Evolutionary conservation across 64 coral and sea anemone genomes (phyloP).

Genomic region (Montipora capricornis): DNA sequence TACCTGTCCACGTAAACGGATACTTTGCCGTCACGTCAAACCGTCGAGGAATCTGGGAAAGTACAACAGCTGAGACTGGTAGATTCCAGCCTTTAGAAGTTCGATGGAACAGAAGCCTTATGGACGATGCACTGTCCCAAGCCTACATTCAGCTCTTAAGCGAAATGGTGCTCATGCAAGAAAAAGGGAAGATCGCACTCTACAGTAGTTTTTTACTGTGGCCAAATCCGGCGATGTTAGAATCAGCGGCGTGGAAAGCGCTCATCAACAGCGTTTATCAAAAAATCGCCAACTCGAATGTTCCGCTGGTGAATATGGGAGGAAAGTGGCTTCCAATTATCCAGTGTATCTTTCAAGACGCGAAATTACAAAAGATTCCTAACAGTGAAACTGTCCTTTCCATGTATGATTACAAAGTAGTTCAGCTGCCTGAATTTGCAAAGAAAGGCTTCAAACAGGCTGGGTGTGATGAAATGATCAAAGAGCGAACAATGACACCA

Average conservation of each 20-base stretch:
- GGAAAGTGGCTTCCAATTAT: conserved; percentile 40
- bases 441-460: conserved; percentile 54
- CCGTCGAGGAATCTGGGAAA: conserved; percentile 86
- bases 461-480: background rate
- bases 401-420: conserved; percentile 51
- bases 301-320: conserved; percentile 51
- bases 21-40: conserved; percentile 94
- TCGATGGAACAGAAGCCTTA: conserved; percentile 79
- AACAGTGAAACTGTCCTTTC: conserved; percentile 45
- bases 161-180: conserved; percentile 53
- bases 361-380: conserved; percentile 36
- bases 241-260: conserved; percentile 61
- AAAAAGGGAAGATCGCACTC: conserved; percentile 2
- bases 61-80: conserved; percentile 40
- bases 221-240: conserved; percentile 43
- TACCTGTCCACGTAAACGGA: conserved; percentile 92
- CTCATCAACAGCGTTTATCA: conserved; percentile 65
- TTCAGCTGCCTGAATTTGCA: conserved; percentile 69
- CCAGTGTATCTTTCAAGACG: conserved; percentile 64
- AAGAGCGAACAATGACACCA: conserved; percentile 78
- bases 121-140: conserved; percentile 78
- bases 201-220: conserved; percentile 59
- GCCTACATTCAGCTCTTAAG: conserved; percentile 82
- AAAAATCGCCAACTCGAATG: conserved; percentile 30
- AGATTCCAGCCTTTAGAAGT: conserved; percentile 71